A percentile compares a stretch with the other conserved stretches of the same genome.
phyloP scores from a whole-genome alignment of 2,797 vertebrate species.

The Hapalemur alaotrensis region DNA sequence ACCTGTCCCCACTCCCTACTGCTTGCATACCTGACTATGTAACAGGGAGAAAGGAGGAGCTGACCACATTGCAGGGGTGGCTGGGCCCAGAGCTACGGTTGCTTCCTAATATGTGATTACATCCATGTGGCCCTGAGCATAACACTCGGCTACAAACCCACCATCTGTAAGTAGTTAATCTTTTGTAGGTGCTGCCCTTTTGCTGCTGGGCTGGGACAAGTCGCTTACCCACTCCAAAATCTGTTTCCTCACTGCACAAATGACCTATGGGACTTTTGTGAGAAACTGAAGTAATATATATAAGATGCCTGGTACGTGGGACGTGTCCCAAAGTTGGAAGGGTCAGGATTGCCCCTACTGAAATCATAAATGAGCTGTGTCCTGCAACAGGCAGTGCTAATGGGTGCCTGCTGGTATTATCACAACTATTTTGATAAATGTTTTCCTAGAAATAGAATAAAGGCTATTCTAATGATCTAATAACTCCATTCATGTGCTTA shows the following conservation, averaged over 20 bases:
- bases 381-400: rapidly evolving
- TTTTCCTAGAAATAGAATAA: background rate
- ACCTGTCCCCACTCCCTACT: rapidly evolving
- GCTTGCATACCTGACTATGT: background rate
- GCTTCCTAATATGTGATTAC: rapidly evolving
- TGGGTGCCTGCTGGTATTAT: background rate
- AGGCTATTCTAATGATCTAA: background rate
- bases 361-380: background rate
- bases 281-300: background rate
- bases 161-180: background rate
- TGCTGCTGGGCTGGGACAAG: background rate
- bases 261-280: background rate
- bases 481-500: background rate
- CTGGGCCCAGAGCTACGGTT: too few species aligned
- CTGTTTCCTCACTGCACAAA: background rate
- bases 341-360: rapidly evolving
- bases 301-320: background rate
- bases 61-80: background rate
- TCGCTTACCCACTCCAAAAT: background rate
- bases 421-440: background rate
- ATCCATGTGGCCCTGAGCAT: rapidly evolving
- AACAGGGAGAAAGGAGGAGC: background rate
- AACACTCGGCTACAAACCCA: too few species aligned
- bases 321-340: background rate
- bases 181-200: background rate